A percentile compares a stretch with the other conserved stretches of the same genome.
phyloP scores from a whole-genome alignment of 2,888 invertebrate genomes.

The Nomada ferruginata region DNA sequence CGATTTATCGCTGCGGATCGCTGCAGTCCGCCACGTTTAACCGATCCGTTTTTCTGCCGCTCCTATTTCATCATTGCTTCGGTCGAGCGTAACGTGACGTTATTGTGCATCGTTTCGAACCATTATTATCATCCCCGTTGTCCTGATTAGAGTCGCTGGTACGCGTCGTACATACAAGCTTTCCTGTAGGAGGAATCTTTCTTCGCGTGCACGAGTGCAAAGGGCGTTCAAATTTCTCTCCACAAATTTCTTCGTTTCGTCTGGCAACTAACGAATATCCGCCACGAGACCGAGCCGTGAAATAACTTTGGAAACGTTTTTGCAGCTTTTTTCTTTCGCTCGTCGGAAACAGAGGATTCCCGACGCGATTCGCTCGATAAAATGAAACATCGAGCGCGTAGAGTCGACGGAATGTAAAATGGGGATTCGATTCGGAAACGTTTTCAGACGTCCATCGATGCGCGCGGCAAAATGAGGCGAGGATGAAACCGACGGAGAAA shows the following conservation, averaged over 20 bases:
- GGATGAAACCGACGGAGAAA: slow-evolving; percentile 31
- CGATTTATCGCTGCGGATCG: not conserved
- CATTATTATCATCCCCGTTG: slow-evolving; percentile 36
- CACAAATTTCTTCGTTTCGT: slow-evolving; percentile 4
- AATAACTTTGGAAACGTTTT: not conserved
- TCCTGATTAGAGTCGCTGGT: slow-evolving; percentile 40
- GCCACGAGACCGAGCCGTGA: not conserved
- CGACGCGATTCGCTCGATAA: slow-evolving; percentile 21
- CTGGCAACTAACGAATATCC: not conserved
- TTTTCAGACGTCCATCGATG: slow-evolving; percentile 31
- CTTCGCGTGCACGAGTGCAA: slow-evolving; percentile 22
- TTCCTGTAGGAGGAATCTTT: slow-evolving; percentile 10
- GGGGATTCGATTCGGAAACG: slow-evolving; percentile 37
- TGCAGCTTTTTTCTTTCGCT: not conserved
- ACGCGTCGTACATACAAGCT: not conserved
- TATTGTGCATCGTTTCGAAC: slow-evolving; percentile 18
- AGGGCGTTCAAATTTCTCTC: slow-evolving; percentile 39
- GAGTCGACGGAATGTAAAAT: slow-evolving; percentile 31
- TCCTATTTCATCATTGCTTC: slow-evolving; percentile 22
- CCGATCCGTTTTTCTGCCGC: not conserved
- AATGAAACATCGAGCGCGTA: slow-evolving; percentile 23
- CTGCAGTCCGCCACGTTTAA: not conserved
- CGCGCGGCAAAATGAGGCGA: slow-evolving; percentile 16
- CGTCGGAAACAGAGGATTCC: not conserved
- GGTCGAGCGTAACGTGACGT: slow-evolving; percentile 19